Evolutionary conservation across 2,113 vertebrate species (phyloP).

Genomic region (Rattus rattus): DNA sequence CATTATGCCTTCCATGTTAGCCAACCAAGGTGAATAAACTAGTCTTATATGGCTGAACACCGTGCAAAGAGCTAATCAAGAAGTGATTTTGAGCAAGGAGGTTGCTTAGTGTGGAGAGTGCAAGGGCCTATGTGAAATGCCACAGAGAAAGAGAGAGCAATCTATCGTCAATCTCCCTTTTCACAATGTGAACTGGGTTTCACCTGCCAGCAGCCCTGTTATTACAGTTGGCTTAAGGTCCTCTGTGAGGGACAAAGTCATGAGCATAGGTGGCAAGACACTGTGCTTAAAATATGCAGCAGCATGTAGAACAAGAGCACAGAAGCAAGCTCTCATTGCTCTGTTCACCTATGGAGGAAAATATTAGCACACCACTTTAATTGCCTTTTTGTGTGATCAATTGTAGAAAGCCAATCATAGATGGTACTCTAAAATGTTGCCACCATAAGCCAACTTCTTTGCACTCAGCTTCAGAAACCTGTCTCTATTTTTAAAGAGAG

Average conservation of each 20-base stretch:
- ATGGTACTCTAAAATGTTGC: slow-evolving; percentile 63
- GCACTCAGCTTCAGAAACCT: slow-evolving; percentile 52
- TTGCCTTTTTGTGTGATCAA: slow-evolving; percentile 68
- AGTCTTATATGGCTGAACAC: background rate
- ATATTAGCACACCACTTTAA: slow-evolving; percentile 77
- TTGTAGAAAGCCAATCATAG: slow-evolving; percentile 56
- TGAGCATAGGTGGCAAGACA: slow-evolving; percentile 51
- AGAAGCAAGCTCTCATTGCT: slow-evolving; percentile 48
- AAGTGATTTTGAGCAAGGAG: background rate
- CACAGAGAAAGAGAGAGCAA: background rate
- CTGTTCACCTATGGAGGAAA: slow-evolving; percentile 70
- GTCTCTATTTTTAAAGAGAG: slow-evolving; percentile 58
- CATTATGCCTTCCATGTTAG: background rate
- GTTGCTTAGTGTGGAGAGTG: accelerated
- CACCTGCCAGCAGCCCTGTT: slow-evolving; percentile 34
- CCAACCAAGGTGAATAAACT: background rate
- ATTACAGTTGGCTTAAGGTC: slow-evolving; percentile 43
- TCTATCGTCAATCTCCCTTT: accelerated
- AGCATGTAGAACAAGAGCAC: slow-evolving; percentile 69
- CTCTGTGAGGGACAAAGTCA: background rate
- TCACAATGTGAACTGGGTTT: background rate
- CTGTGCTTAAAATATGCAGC: slow-evolving; percentile 74
- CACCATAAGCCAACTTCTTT: slow-evolving; percentile 48
- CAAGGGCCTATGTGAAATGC: too few species aligned
- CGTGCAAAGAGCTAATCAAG: background rate